Evolutionary conservation across 2,113 vertebrate species (phyloP).

Genomic region (Halcyon senegalensis): DNA sequence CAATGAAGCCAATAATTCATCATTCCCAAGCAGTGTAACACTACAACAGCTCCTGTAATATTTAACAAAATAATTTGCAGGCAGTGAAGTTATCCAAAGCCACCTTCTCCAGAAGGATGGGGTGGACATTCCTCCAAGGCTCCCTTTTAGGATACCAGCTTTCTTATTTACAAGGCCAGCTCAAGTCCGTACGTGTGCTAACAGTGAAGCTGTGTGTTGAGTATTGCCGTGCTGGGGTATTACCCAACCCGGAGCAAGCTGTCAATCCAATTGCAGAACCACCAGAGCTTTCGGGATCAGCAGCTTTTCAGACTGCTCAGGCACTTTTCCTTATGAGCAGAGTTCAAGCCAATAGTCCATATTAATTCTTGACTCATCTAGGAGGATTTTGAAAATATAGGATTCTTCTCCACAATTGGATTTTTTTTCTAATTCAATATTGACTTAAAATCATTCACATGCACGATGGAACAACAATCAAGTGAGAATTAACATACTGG

Average conservation of each 20-base stretch:
- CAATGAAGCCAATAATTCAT: neutral
- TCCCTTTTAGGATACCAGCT: neutral
- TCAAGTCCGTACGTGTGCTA: neutral
- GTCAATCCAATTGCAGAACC: neutral
- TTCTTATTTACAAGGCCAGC: neutral
- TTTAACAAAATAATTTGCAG: neutral
- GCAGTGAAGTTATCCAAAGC: neutral
- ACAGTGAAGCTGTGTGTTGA: neutral
- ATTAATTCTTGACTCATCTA: neutral
- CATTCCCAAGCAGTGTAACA: neutral
- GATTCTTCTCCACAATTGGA: neutral
- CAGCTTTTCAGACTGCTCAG: neutral
- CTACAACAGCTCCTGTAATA: neutral
- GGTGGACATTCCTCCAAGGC: neutral
- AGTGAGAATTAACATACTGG: neutral
- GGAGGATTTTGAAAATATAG: neutral
- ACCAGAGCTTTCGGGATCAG: neutral
- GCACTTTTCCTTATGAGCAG: fast-evolving
- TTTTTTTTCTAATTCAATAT: neutral
- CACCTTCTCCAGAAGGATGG: neutral
- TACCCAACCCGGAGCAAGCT: neutral
- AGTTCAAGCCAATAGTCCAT: neutral
- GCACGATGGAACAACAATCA: neutral
- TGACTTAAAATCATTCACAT: neutral
- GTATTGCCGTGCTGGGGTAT: neutral